Evolutionary conservation across 2,888 invertebrate species (phyloP), one percentile per base, ranked within the genome.

Genomic region (Sinhomidia bicolor): DNA sequence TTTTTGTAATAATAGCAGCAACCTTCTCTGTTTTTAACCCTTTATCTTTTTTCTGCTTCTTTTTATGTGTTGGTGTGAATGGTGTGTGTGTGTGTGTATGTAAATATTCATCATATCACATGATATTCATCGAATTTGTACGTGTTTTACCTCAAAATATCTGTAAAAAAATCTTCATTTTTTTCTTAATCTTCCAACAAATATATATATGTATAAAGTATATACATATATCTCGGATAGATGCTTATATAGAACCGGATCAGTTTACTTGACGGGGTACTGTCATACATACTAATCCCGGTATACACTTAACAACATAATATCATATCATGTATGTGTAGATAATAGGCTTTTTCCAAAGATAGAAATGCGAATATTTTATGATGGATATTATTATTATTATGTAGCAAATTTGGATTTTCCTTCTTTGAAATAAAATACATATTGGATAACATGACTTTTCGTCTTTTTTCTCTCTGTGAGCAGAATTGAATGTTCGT

Each of bases 361-460:
- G 62, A 83, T 82, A 82, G 88, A 88, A 88, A 65, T 68, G 71
- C 78, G 83, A 88, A 88, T 88, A 82, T 88, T 79, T 83, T 82
- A 88, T 88, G 83, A 79, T 54, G 32, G 74, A 86, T 74, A 74
- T 80, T n/a, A n/a, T n/a, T n/a, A n/a, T n/a, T n/a, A n/a, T n/a
- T 81, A 81, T 80, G 51, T 80, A 87, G 60, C 76, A 81, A 87
- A 88, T 78, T 88, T 51, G 78, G 60, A 76, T 76, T 88, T 88
- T 60, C 47, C 29, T 54, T 62, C 29, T 23, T 54, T 65, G 47
- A 47, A 74, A 44, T 74, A 44, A 71, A 71, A 71, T 44, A 71
- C 68, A 41, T 71, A 71, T 71, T 71, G 36, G 12, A 36, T 9
- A 41, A 4, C 62, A 29, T 29, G 23, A 26, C 9, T 81, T 81